Percentiles rank a stretch among this genome's conserved stretches.
Conservation (phyloP, 2,888 invertebrate species). For the Steinernema hermaphroditum region DNA sequence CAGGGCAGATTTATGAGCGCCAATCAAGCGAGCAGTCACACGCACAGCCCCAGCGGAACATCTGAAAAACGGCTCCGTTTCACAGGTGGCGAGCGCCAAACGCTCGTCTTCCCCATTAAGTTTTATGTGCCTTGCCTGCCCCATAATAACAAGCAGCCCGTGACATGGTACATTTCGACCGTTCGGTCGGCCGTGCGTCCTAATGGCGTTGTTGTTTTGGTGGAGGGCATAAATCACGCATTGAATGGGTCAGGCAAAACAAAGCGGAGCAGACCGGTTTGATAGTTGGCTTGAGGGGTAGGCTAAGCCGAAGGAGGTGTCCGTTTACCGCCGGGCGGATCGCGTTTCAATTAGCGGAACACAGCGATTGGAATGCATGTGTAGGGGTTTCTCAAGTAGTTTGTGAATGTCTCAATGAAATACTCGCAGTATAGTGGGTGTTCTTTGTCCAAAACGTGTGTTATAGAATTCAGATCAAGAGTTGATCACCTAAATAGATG, state of each 20-base stretch:
- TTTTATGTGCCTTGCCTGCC: neutral
- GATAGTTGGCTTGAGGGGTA: neutral
- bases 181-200: neutral
- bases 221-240: neutral
- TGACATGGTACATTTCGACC: neutral
- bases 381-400: too few relatives aligned
- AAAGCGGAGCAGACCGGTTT: neutral
- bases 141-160: conserved; percentile 1
- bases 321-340: neutral
- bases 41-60: neutral
- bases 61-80: neutral
- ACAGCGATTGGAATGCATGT: too few relatives aligned
- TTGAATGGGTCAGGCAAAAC: neutral
- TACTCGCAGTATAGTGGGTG: too few relatives aligned
- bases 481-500: too few relatives aligned
- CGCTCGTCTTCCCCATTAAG: neutral
- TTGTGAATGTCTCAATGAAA: too few relatives aligned
- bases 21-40: neutral
- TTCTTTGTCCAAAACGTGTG: too few relatives aligned
- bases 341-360: neutral
- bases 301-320: neutral
- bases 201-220: neutral
- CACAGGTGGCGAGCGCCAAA: neutral
- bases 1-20: too few relatives aligned
- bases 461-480: too few relatives aligned